Evolutionary conservation across 2,113 vertebrate genomes (phyloP).

Genomic region (Leucoraja erinaceus): DNA sequence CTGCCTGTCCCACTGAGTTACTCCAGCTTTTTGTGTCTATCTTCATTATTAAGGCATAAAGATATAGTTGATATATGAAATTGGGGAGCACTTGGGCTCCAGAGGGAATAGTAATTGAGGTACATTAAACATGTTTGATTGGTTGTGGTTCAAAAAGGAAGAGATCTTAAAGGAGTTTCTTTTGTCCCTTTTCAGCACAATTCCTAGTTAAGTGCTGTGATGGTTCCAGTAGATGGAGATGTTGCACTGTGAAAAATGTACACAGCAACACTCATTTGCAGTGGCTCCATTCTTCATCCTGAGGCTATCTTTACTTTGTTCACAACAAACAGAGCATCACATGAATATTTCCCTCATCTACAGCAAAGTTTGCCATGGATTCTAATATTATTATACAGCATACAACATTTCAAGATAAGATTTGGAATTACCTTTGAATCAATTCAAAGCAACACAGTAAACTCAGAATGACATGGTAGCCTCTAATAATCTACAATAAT

Average conservation of each 20-base stretch:
- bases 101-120: too few relatives aligned
- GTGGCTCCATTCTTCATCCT: neutral
- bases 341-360: neutral
- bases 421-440: neutral
- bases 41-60: too few relatives aligned
- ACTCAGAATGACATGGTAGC: neutral
- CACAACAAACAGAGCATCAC: neutral
- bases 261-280: neutral
- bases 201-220: neutral
- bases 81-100: too few relatives aligned
- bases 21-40: too few relatives aligned
- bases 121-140: neutral
- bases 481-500: neutral
- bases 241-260: neutral
- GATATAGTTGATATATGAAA: too few relatives aligned
- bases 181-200: neutral
- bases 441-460: neutral
- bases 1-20: too few relatives aligned
- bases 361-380: neutral
- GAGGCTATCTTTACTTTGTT: neutral
- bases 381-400: neutral
- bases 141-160: neutral
- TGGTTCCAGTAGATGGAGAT: conserved; percentile 3
- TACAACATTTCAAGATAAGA: neutral
- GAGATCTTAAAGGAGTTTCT: neutral